Evolutionary conservation across 2,113 vertebrate species (phyloP), one percentile per base, ranked within the genome.

Genomic region (Natator depressus): DNA sequence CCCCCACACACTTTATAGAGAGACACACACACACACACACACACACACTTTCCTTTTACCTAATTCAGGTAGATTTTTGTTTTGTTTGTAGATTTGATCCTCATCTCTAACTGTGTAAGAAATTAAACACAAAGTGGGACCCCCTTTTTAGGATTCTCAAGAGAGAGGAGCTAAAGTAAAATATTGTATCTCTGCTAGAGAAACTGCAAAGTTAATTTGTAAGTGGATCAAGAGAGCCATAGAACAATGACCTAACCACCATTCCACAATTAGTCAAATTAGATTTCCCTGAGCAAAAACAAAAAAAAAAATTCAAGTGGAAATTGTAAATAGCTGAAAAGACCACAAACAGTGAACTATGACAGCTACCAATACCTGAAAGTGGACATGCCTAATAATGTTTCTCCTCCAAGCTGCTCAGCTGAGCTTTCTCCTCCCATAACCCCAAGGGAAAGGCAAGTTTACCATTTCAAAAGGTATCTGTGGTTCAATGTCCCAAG

Each of bases 281-380:
- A 62, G 4, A 85, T 75, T 91, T 93, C 82, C 50, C 10, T 29
- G 79, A 87, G 42, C 29, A 92, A 94, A 84, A 57, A 59, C 35
- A 31, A 75, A 49, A 54, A 49, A 54, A 47, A 27, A 4, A 10
- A 78, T 38, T 83, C 25, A 84, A 83, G 46, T 47, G 8, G 75
- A 85, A 94, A 54, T 19, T 35, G 0, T 31, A 85, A 87, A 6
- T 80, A 47, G 27, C 54, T 84, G 46, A 65, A 76, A 42, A 84
- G 10, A 80, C 22, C 89, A 82, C 16, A 80, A 51, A 53, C 31
- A 90, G 50, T 6, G 17, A 84, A 59, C 38, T 42, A 1, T 2
- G 87, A 16, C 7, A 62, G 27, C 10, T 89, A 82, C 81, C 50
- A 85, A 49, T 78, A 93, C 29, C 35, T 82, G 47, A 0, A 72